A percentile compares a stretch with the other conserved stretches of the same genome.
phyloP scores from a whole-genome alignment of 2,113 vertebrate species.

The Podarcis muralis region DNA sequence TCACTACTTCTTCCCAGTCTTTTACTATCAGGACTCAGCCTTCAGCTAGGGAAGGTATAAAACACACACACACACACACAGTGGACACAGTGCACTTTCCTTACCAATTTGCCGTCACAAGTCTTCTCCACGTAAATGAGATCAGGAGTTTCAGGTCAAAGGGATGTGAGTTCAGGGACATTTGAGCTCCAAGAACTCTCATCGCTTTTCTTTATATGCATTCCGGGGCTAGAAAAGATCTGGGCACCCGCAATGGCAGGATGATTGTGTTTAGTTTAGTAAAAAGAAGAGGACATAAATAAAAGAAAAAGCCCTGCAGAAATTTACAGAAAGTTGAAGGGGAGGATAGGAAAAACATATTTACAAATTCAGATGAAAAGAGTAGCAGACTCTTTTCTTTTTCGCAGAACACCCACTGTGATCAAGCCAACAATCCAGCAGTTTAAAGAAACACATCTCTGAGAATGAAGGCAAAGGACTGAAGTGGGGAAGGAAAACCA shows the following conservation, averaged over 20 bases:
- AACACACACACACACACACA: neutral
- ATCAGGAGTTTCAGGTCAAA: neutral
- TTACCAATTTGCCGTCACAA: neutral
- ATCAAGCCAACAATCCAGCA: neutral
- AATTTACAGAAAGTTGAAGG: constrained; percentile 9
- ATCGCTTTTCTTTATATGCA: constrained; percentile 10
- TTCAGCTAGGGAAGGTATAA: neutral
- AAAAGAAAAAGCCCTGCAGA: neutral
- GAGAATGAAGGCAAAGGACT: neutral
- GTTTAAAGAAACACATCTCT: neutral
- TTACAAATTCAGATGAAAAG: constrained; percentile 4
- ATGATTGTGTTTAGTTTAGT: constrained; percentile 39
- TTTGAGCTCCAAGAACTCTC: neutral
- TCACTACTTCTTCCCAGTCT: too few relatives aligned
- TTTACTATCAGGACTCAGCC: neutral
- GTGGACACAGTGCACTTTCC: neutral
- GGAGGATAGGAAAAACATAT: neutral
- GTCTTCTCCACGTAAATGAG: neutral
- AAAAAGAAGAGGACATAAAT: neutral
- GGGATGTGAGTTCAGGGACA: neutral
- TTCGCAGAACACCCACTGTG: neutral
- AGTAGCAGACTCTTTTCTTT: neutral
- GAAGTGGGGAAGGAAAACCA: constrained; percentile 1
- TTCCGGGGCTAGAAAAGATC: constrained; percentile 52
- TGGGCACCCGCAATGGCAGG: constrained; percentile 36